Evolutionary conservation across 2,888 invertebrate species (phyloP).

Genomic region (Drosophila percnosoma): DNA sequence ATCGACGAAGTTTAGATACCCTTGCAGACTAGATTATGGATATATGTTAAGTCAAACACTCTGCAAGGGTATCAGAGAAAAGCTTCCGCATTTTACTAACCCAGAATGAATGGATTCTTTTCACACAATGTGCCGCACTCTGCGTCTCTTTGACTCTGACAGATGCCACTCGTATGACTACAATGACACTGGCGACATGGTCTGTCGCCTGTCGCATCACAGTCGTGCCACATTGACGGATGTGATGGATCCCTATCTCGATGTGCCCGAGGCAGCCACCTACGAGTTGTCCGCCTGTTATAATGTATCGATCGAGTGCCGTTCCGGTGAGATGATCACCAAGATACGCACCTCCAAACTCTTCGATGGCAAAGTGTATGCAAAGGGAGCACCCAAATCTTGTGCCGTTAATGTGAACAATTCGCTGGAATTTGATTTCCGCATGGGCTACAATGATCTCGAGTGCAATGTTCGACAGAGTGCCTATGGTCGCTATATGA

Average conservation of each 20-base stretch:
- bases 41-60: background rate
- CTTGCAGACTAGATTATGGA: background rate
- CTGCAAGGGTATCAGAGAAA: background rate
- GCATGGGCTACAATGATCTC: slow-evolving; percentile 95
- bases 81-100: background rate
- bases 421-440: slow-evolving; percentile 94
- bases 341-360: slow-evolving; percentile 95
- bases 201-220: slow-evolving; percentile 96
- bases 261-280: slow-evolving; percentile 95
- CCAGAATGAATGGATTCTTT: slow-evolving; percentile 10
- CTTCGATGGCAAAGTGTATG: slow-evolving; percentile 97
- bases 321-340: slow-evolving; percentile 96
- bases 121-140: slow-evolving; percentile 37
- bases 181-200: slow-evolving; percentile 96
- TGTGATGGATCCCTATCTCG: slow-evolving; percentile 94
- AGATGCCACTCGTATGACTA: slow-evolving; percentile 97
- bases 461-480: slow-evolving; percentile 96
- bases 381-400: slow-evolving; percentile 96
- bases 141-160: background rate
- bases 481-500: slow-evolving; percentile 92
- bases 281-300: slow-evolving; percentile 96
- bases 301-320: slow-evolving; percentile 96
- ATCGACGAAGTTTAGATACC: background rate
- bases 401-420: slow-evolving; percentile 95
- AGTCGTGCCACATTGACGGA: slow-evolving; percentile 94